phyloP scores from a whole-genome alignment of 1,140 invertebrate genomes.

The Achatina immaculata region DNA sequence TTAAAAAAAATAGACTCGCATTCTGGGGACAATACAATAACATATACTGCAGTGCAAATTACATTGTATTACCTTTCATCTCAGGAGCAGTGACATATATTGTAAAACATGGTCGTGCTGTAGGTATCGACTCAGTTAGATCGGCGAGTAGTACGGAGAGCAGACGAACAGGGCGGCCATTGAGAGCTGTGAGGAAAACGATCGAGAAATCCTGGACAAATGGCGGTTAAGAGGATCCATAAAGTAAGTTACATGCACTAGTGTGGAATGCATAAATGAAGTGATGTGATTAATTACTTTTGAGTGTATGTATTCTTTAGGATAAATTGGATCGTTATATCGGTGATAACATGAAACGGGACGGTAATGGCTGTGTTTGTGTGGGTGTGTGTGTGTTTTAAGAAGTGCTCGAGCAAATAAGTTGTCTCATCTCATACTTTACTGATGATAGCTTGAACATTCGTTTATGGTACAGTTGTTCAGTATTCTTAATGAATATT shows the following conservation, averaged over 20 bases:
- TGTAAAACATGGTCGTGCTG: background rate
- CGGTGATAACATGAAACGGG: too few species aligned
- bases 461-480: too few species aligned
- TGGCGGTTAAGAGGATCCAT: conserved; percentile 18
- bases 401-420: too few species aligned
- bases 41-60: background rate
- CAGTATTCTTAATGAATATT: too few species aligned
- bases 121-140: background rate
- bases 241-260: background rate
- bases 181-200: background rate
- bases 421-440: too few species aligned
- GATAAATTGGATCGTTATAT: too few species aligned
- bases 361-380: too few species aligned
- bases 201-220: conserved; percentile 7
- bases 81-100: background rate
- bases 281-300: background rate
- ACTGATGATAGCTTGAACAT: too few species aligned
- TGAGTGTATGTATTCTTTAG: too few species aligned
- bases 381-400: too few species aligned
- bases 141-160: background rate
- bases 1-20: too few species aligned
- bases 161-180: background rate
- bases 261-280: background rate
- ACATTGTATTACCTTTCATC: background rate
- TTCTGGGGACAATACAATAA: background rate